Conservation (phyloP, 2,113 vertebrate genomes). For the Phaetusa simplex region DNA sequence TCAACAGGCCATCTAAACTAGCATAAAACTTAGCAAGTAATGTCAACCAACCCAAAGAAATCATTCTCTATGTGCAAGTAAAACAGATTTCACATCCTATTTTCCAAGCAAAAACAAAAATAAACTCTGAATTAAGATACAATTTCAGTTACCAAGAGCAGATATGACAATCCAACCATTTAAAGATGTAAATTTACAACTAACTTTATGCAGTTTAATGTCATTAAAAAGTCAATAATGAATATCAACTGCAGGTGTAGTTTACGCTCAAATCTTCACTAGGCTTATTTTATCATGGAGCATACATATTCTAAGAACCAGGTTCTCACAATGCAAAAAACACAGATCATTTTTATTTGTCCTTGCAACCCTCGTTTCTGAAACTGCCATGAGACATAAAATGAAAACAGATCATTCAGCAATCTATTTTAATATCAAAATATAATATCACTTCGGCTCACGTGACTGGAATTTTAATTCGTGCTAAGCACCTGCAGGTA, state of each 20-base stretch:
- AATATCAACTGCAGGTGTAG: background rate
- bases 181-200: background rate
- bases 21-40: background rate
- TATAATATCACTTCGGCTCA: background rate
- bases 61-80: background rate
- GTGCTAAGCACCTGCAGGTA: background rate
- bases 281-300: background rate
- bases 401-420: background rate
- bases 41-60: background rate
- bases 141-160: background rate
- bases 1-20: background rate
- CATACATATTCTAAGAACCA: background rate
- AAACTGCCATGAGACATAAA: background rate
- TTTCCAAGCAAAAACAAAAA: background rate
- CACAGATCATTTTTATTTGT: background rate
- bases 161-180: background rate
- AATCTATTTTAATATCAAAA: background rate
- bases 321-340: background rate
- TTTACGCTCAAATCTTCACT: background rate
- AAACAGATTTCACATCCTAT: background rate
- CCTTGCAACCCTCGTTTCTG: background rate
- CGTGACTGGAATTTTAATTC: background rate
- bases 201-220: background rate
- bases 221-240: background rate
- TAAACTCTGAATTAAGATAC: background rate